Evolutionary conservation across 2,888 invertebrate genomes (phyloP).

Genomic region (Chirona hameri): DNA sequence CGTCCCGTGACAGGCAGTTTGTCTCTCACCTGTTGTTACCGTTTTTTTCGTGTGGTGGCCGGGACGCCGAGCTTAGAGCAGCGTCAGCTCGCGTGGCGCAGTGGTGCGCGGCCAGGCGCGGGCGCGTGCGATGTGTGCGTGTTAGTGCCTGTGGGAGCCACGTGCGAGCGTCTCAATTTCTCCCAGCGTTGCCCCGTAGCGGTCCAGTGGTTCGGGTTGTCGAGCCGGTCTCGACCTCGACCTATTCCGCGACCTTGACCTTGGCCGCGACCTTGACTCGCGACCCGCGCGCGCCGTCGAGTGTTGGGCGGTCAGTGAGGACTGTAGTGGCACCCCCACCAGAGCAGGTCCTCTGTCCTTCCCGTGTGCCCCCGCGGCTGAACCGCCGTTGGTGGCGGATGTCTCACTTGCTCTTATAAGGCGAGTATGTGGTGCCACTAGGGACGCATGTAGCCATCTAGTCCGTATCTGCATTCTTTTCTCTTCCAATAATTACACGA

Average conservation of each 20-base stretch:
- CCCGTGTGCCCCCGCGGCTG: too few species aligned
- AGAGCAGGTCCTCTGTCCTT: neutral
- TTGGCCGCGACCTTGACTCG: neutral
- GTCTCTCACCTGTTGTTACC: neutral
- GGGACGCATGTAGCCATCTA: neutral
- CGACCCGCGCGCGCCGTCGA: neutral
- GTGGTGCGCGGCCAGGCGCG: neutral
- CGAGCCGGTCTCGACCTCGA: too few species aligned
- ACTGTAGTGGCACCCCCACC: neutral
- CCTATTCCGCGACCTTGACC: neutral
- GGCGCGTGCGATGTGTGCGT: neutral
- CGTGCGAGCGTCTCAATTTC: neutral
- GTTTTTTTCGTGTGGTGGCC: neutral
- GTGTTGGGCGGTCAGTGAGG: neutral
- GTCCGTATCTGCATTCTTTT: neutral
- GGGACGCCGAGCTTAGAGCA: neutral
- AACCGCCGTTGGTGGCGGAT: too few species aligned
- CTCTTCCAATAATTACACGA: conserved; percentile 3
- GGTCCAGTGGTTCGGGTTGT: too few species aligned
- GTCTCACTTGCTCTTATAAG: neutral
- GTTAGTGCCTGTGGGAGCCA: neutral
- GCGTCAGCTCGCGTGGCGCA: neutral
- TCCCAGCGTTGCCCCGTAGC: too few species aligned
- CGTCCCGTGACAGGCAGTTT: neutral
- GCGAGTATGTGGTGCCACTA: neutral